Conservation (phyloP, 2,797 vertebrate species). For the Muraenolepis orangiensis region DNA sequence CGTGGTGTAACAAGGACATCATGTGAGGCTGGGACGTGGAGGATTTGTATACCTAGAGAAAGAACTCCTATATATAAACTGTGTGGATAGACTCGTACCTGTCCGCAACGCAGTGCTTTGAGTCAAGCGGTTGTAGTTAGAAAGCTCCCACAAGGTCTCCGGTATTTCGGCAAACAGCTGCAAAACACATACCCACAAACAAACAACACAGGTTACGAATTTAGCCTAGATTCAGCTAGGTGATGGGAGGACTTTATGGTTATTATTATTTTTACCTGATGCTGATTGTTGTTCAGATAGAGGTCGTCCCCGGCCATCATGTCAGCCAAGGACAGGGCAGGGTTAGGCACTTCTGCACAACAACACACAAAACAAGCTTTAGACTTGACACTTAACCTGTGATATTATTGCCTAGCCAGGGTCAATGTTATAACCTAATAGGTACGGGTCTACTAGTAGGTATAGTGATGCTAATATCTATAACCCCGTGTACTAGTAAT, state of each 20-base stretch:
- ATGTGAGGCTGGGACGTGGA: too few relatives aligned
- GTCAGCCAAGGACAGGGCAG: constrained; percentile 29
- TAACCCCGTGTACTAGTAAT: background rate
- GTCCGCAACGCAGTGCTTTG: constrained; percentile 44
- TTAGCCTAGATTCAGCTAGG: background rate
- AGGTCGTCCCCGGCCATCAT: constrained; percentile 63
- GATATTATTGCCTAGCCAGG: background rate
- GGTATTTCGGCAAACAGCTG: constrained; percentile 61
- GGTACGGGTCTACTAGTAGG: background rate
- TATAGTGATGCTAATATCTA: background rate
- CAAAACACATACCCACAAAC: constrained; percentile 10
- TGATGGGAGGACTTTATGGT: too few relatives aligned
- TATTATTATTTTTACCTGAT: constrained; percentile 54
- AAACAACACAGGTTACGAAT: background rate
- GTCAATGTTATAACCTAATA: background rate
- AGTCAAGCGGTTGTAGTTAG: constrained; percentile 41
- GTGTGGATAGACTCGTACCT: constrained; percentile 51
- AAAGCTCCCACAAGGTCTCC: constrained; percentile 54
- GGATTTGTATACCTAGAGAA: too few relatives aligned
- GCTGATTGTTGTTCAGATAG: constrained; percentile 20
- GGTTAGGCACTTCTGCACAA: background rate
- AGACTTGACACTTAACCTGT: background rate
- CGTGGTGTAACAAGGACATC: background rate
- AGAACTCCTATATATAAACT: too few relatives aligned
- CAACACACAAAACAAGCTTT: background rate